Percentiles rank a stretch among this genome's conserved stretches.
Conservation (phyloP, 1,140 invertebrate species). For the Varroa destructor region DNA sequence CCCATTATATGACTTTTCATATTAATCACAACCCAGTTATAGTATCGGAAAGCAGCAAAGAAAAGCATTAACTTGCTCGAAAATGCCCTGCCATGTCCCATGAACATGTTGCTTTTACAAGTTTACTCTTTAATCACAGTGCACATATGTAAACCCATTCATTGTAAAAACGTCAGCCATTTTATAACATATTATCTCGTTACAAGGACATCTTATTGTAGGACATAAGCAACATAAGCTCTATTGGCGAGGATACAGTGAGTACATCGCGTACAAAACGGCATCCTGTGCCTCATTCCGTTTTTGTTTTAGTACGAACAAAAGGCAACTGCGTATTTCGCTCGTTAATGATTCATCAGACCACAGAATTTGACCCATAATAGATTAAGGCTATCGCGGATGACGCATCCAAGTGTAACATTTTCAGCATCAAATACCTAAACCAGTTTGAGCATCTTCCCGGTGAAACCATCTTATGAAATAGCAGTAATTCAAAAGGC, state of each 20-base stretch:
- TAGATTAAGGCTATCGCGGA: neutral
- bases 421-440: slow-evolving; percentile 2
- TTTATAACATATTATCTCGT: too few relatives aligned
- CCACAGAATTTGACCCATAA: neutral
- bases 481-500: neutral
- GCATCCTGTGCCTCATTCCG: neutral
- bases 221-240: neutral
- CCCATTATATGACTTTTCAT: too few relatives aligned
- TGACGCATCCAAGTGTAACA: neutral
- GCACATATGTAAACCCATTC: too few relatives aligned
- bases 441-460: neutral
- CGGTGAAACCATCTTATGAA: neutral
- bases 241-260: neutral
- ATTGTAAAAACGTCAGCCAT: too few relatives aligned
- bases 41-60: too few relatives aligned
- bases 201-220: too few relatives aligned
- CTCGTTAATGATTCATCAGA: neutral
- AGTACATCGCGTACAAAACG: neutral
- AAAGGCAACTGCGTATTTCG: neutral
- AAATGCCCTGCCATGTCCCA: too few relatives aligned
- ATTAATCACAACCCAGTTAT: too few relatives aligned
- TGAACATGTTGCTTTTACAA: too few relatives aligned
- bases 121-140: too few relatives aligned
- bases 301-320: neutral
- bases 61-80: too few relatives aligned